Percentiles rank a stretch among this genome's conserved stretches.
phyloP scores from a whole-genome alignment of 2,888 invertebrate species.

The Brachyptera putata region DNA sequence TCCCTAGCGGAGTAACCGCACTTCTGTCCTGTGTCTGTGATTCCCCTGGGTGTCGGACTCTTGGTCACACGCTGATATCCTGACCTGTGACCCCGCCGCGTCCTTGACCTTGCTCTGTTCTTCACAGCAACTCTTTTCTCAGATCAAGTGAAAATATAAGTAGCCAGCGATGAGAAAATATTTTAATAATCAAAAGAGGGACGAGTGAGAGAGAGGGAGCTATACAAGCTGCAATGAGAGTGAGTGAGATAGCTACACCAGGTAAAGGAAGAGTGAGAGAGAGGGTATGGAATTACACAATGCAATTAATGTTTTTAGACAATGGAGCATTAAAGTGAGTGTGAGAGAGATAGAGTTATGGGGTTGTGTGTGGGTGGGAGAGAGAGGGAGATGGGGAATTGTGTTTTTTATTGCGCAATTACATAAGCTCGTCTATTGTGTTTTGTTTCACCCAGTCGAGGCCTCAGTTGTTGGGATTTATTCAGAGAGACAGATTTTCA shows the following conservation, averaged over 20 bases:
- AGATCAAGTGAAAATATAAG: not conserved
- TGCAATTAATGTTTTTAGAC: slow-evolving; percentile 13
- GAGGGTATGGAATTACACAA: not conserved
- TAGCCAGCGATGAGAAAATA: not conserved
- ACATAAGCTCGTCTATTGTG: too few relatives aligned
- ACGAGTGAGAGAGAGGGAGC: too few relatives aligned
- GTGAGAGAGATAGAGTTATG: not conserved
- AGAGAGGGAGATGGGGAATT: not conserved
- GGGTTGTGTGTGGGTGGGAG: not conserved
- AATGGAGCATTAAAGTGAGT: slow-evolving; percentile 20
- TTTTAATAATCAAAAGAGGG: too few relatives aligned
- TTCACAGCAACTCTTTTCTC: not conserved
- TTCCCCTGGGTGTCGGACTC: not conserved
- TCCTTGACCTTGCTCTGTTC: not conserved
- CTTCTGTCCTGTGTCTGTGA: too few relatives aligned
- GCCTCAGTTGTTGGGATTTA: too few relatives aligned
- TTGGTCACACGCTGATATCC: not conserved
- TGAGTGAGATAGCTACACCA: too few relatives aligned
- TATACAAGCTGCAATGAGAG: too few relatives aligned
- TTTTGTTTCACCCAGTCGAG: too few relatives aligned
- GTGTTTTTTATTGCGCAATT: too few relatives aligned
- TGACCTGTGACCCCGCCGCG: not conserved
- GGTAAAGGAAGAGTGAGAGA: too few relatives aligned
- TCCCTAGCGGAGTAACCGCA: too few relatives aligned
- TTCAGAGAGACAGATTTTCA: too few relatives aligned